Evolutionary conservation across 2,113 vertebrate genomes (phyloP).

Genomic region (Neolamprologus sp.): DNA sequence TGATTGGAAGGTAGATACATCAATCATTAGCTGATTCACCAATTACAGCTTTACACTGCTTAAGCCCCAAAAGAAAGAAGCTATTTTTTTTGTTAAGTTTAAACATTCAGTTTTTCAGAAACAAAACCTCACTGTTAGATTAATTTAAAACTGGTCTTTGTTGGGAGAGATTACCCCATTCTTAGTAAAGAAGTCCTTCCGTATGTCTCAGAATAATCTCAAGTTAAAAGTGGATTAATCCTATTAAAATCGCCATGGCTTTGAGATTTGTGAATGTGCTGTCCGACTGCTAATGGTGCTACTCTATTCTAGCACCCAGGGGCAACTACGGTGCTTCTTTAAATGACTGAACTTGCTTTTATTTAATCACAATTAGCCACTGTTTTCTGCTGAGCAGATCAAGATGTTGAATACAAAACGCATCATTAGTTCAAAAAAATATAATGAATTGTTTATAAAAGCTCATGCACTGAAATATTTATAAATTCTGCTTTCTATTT

Average conservation of each 20-base stretch:
- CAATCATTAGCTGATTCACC: not conserved
- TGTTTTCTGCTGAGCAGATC: not conserved
- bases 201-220: not conserved
- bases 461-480: not conserved
- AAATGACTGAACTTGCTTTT: not conserved
- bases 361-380: not conserved
- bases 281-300: not conserved
- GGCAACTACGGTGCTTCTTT: not conserved
- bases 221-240: not conserved
- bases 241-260: not conserved
- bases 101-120: not conserved
- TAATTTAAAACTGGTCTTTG: not conserved
- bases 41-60: not conserved
- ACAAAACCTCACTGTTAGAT: not conserved
- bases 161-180: not conserved
- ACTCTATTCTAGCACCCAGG: not conserved
- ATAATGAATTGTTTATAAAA: not conserved
- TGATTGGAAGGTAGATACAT: not conserved
- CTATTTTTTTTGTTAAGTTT: not conserved
- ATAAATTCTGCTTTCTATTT: not conserved
- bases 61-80: fast-evolving
- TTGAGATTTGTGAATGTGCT: not conserved
- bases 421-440: not conserved
- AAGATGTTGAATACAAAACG: not conserved
- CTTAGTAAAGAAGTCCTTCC: not conserved